Base-by-base conservation (phyloP, 2,113 vertebrate genomes). In the Girardinichthys multiradiatus region DNA sequence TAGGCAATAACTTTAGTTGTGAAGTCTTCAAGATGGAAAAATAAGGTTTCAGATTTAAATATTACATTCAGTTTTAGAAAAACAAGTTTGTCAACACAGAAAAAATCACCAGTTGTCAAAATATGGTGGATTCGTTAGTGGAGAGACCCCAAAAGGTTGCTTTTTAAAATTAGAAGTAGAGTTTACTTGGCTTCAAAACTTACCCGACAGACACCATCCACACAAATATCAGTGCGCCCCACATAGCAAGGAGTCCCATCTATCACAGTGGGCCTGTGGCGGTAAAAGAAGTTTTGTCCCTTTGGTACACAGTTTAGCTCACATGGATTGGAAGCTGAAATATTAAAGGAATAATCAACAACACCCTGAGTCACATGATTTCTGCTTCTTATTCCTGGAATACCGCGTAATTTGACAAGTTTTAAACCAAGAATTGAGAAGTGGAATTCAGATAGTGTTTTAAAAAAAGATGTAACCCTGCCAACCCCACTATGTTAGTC, bases 241-340 rank as follows among this genome's bases (percentile, higher is more conserved):
- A 95, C 95, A 19, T 97, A 95, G 62, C 97, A 99, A 0, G 87
- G 93, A 0, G 97, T 99, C 57, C 97, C 97, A 5, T 99, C 97
- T 17, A 92, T 80, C 69, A 98, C 97, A 0, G 94, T 74, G 57
- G 91, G 92, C 70, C 91, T 92, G 84, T 98, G 96, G 57, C 92
- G 93, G 76, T 96, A 97, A 91, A 95, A 96, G 89, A 98, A 97
- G 88, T 92, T 97, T 86, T 97, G 93, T 86, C 96, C 97, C 68
- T 95, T 95, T 54, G 97, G 97, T 69, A 96, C 95, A 83, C 97
- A 99, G 91, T 95, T 96, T 88, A 98, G 89, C 81, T 97, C 96
- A 81, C 97, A 99, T 33, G 96, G 96, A 84, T 96, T 96, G 12
- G 93, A 78, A 1, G 94, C 96, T 85, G 2, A 0, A 70, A 37